These are phyloP conservation scores for Dolichallabes microphthalmus DNA, from an alignment of 2,113 vertebrate species.

Conservation along the genomic window DNA sequence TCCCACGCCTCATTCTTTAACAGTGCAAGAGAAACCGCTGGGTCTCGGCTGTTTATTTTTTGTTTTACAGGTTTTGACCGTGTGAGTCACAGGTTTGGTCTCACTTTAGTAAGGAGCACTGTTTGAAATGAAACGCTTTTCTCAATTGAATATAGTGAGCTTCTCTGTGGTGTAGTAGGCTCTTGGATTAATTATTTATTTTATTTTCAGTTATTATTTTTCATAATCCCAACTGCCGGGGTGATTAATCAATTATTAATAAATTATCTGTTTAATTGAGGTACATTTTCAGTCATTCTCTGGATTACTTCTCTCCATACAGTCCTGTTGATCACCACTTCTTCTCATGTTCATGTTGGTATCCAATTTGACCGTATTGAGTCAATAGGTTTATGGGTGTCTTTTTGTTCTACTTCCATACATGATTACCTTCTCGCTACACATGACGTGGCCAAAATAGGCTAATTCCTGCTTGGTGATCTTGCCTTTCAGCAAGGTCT, in stretches of 20 bases:
- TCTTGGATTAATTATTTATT: background rate
- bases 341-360: too few species aligned
- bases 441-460: too few species aligned
- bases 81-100: slow-evolving; percentile 22
- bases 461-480: too few species aligned
- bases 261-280: too few species aligned
- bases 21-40: background rate
- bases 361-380: too few species aligned
- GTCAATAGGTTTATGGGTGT: too few species aligned
- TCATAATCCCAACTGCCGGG: background rate
- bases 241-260: background rate
- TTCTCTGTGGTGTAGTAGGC: background rate
- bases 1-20: slow-evolving; percentile 6
- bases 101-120: background rate
- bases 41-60: background rate
- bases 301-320: too few species aligned
- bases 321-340: too few species aligned
- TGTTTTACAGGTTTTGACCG: slow-evolving; percentile 1
- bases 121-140: background rate
- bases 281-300: too few species aligned
- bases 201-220: background rate
- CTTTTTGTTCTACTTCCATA: too few species aligned
- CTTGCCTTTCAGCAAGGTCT: too few species aligned
- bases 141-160: background rate
- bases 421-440: too few species aligned